These are phyloP conservation scores for Hesperophylax magnus DNA, from an alignment of 1,140 invertebrate genomes.

Conservation along the genomic window DNA sequence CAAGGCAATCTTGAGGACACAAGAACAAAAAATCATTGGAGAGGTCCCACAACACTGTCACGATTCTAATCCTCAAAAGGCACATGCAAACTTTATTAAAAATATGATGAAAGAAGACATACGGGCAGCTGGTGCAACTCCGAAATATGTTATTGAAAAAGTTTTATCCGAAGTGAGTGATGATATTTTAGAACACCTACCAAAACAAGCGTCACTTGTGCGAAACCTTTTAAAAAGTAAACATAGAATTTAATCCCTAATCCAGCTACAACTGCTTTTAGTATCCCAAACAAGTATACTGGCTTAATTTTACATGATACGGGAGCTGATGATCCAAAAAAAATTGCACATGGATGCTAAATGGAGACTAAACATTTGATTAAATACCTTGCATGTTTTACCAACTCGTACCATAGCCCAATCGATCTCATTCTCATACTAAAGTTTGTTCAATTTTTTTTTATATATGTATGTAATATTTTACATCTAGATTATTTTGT, in stretches of 20 bases:
- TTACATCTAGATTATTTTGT: too few relatives aligned
- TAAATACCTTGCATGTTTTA: too few relatives aligned
- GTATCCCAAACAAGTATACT: constrained; percentile 40
- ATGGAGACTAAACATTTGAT: too few relatives aligned
- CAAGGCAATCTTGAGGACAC: too few relatives aligned
- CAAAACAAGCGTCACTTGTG: neutral
- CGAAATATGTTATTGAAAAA: constrained; percentile 24
- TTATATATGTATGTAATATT: too few relatives aligned
- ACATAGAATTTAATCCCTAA: neutral
- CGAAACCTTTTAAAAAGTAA: constrained; percentile 13
- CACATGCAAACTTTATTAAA: constrained; percentile 33
- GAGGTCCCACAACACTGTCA: neutral
- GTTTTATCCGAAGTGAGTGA: neutral
- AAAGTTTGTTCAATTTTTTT: too few relatives aligned
- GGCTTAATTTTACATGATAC: constrained; percentile 40
- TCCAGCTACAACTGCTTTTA: constrained; percentile 18
- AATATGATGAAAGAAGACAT: constrained; percentile 30
- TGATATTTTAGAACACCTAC: constrained; percentile 25
- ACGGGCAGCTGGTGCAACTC: neutral
- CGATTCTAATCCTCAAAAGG: constrained; percentile 5
- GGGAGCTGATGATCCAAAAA: constrained; percentile 35
- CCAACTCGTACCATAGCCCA: too few relatives aligned
- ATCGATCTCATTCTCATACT: too few relatives aligned
- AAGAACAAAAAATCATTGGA: too few relatives aligned
- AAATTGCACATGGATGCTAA: too few relatives aligned